A percentile compares a stretch with the other conserved stretches of the same genome.
Conservation (phyloP, 2,113 vertebrate species). For the Pheucticus melanocephalus region DNA sequence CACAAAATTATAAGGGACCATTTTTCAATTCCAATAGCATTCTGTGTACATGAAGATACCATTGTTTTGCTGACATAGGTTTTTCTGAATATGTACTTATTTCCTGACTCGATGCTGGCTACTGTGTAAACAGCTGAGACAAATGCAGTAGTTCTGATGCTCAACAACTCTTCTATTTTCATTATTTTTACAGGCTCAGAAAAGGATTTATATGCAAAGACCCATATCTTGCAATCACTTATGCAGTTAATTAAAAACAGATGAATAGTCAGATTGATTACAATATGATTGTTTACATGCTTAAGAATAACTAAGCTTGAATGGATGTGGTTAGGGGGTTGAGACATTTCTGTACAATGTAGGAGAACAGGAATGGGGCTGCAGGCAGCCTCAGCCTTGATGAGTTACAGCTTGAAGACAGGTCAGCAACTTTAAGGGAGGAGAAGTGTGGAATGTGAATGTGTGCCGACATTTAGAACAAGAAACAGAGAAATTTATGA, state of each 20-base stretch:
- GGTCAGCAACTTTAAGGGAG: neutral
- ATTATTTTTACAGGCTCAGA: neutral
- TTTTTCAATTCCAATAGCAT: neutral
- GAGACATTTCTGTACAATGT: neutral
- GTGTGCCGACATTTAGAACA: neutral
- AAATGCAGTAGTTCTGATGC: neutral
- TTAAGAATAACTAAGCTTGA: slow-evolving; percentile 1
- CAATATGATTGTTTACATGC: neutral
- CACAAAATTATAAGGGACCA: neutral
- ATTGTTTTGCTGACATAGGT: neutral
- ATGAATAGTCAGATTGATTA: slow-evolving; percentile 1
- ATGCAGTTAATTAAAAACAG: neutral
- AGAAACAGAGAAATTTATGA: neutral
- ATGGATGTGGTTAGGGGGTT: neutral
- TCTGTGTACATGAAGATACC: neutral
- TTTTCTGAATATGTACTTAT: neutral
- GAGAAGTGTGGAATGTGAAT: neutral
- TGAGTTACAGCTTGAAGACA: neutral
- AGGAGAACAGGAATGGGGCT: neutral
- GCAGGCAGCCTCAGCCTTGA: neutral
- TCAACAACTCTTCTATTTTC: neutral
- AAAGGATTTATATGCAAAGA: neutral
- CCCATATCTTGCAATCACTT: neutral
- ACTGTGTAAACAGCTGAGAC: neutral
- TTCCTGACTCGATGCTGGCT: neutral